Evolutionary conservation across 2,113 vertebrate genomes (phyloP).

Genomic region (Callorhinus ursinus): DNA sequence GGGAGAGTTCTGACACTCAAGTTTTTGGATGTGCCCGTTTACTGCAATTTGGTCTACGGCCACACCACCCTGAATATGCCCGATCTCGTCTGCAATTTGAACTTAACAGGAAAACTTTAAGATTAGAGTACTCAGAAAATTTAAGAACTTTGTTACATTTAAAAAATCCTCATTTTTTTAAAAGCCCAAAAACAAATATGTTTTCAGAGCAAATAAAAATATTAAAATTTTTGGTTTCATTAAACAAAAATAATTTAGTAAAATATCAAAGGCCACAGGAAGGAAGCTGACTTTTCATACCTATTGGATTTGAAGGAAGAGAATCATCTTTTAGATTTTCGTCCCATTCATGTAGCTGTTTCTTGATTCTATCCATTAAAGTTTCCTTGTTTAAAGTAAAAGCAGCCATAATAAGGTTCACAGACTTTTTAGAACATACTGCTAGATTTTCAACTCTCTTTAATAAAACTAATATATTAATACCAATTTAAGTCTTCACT

Average conservation of each 20-base stretch:
- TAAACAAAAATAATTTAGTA: neutral
- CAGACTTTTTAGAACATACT: no score
- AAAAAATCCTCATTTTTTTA: neutral
- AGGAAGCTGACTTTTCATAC: slow-evolving; percentile 82
- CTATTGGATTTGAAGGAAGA: slow-evolving; percentile 95
- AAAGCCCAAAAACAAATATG: neutral
- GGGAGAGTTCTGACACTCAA: neutral
- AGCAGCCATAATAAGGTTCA: neutral
- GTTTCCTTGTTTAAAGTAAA: slow-evolving; percentile 91
- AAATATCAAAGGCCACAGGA: neutral
- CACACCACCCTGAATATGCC: no score
- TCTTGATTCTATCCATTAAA: slow-evolving; percentile 97
- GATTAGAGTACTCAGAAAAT: neutral
- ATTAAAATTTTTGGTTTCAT: neutral
- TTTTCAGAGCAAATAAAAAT: neutral
- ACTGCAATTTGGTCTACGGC: neutral
- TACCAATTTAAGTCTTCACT: no score
- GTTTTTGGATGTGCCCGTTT: neutral
- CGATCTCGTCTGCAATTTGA: neutral
- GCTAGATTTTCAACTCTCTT: neutral
- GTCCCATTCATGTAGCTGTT: slow-evolving; percentile 97
- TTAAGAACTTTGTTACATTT: neutral
- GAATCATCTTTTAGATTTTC: slow-evolving; percentile 98
- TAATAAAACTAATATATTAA: neutral
- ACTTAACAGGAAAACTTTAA: neutral